phyloP scores from a whole-genome alignment of 2,888 invertebrate genomes.

The Chironomus tentans region DNA sequence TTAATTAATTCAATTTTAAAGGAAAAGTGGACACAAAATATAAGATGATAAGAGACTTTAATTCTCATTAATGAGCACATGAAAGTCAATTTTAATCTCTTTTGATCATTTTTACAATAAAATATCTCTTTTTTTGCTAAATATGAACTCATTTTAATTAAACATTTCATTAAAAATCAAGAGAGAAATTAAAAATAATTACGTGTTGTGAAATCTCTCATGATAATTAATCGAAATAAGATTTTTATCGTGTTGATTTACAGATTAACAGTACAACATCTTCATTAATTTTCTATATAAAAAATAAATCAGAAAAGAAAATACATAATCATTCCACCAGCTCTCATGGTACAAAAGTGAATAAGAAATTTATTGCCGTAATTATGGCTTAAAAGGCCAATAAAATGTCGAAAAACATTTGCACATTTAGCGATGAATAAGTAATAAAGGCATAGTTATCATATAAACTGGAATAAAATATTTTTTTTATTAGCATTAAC shows the following conservation, averaged over 20 bases:
- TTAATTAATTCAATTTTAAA: too few species aligned
- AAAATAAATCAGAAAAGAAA: background rate
- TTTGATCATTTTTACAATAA: too few species aligned
- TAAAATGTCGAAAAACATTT: slow-evolving; percentile 6
- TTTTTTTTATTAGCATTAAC: too few species aligned
- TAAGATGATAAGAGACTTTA: background rate
- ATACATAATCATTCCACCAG: background rate
- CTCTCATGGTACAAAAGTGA: background rate
- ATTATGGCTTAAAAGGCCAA: slow-evolving; percentile 7
- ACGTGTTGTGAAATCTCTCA: background rate
- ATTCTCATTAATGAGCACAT: background rate
- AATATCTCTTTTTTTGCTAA: too few species aligned
- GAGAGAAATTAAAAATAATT: background rate
- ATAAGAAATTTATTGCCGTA: background rate
- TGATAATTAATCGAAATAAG: slow-evolving; percentile 8
- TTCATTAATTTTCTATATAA: background rate
- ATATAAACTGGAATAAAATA: background rate
- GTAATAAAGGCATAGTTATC: too few species aligned
- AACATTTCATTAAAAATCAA: background rate
- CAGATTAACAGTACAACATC: slow-evolving; percentile 8
- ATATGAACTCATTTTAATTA: too few species aligned
- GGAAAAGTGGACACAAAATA: too few species aligned
- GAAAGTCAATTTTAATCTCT: background rate
- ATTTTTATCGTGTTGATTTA: slow-evolving; percentile 6
- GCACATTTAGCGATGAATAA: background rate